These are phyloP conservation scores for Chrysocyon brachyurus DNA, from an alignment of 2,797 vertebrate genomes.

Conservation along the genomic window DNA sequence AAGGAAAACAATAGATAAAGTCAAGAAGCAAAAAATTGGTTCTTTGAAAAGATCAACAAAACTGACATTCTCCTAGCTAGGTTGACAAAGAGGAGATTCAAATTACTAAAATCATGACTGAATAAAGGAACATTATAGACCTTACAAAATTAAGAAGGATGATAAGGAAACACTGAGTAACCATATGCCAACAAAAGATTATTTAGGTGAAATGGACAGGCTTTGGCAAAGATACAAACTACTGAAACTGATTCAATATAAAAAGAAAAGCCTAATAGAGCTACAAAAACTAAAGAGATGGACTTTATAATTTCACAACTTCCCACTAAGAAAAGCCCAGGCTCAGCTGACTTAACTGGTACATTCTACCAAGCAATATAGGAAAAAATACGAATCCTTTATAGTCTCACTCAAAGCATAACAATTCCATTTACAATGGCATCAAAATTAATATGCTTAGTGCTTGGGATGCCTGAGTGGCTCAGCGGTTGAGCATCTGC, in stretches of 20 bases:
- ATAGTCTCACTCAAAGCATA: background rate
- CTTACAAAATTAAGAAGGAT: background rate
- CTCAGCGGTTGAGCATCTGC: too few relatives aligned
- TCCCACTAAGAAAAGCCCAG: background rate
- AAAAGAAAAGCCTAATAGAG: background rate
- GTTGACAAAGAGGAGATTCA: background rate
- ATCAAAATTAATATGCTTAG: background rate
- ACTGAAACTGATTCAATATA: background rate
- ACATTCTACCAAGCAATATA: background rate
- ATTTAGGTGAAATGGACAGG: background rate
- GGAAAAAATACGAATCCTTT: background rate
- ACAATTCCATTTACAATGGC: too few relatives aligned
- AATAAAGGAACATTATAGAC: background rate
- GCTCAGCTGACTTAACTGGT: background rate
- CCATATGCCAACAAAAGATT: background rate
- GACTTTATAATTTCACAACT: background rate
- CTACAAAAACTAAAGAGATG: background rate
- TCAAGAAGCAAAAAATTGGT: background rate
- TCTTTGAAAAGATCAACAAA: background rate
- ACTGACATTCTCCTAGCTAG: background rate
- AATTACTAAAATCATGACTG: background rate
- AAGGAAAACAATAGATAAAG: background rate
- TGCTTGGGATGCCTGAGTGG: too few relatives aligned
- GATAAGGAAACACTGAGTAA: background rate
- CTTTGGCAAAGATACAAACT: background rate